Conservation (phyloP, 2,888 invertebrate species). For the Spodoptera littoralis region DNA sequence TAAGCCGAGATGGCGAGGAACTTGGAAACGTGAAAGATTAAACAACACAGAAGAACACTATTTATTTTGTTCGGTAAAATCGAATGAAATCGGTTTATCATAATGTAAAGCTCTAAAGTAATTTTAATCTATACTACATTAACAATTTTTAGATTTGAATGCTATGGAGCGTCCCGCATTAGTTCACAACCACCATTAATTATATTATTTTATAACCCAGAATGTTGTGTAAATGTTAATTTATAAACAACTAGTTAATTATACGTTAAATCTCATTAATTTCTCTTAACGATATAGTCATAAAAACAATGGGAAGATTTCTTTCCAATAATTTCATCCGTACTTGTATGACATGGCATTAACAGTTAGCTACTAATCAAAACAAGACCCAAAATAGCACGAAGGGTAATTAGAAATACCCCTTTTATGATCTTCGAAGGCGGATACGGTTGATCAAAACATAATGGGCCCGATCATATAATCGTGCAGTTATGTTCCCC, state of each 20-base stretch:
- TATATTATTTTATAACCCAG: too few relatives aligned
- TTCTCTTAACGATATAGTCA: slow-evolving; percentile 11
- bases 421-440: slow-evolving; percentile 40
- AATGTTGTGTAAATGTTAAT: too few relatives aligned
- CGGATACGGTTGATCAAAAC: slow-evolving; percentile 50
- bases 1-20: slow-evolving; percentile 47
- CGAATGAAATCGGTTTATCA: slow-evolving; percentile 13
- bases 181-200: too few relatives aligned
- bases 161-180: too few relatives aligned
- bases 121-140: neutral
- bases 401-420: slow-evolving; percentile 35
- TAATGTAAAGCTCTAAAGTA: slow-evolving; percentile 4
- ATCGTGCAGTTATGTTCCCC: slow-evolving; percentile 18
- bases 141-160: neutral
- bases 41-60: slow-evolving; percentile 19
- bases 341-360: slow-evolving; percentile 11
- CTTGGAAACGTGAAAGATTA: slow-evolving; percentile 39
- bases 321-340: neutral
- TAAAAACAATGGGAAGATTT: slow-evolving; percentile 32
- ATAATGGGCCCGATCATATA: slow-evolving; percentile 41
- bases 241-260: too few relatives aligned
- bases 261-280: too few relatives aligned
- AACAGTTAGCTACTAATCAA: slow-evolving; percentile 32
- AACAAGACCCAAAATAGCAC: slow-evolving; percentile 44
- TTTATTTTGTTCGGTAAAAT: slow-evolving; percentile 22